Evolutionary conservation across 2,113 vertebrate genomes (phyloP).

Genomic region (Oxyruncus cristatus): DNA sequence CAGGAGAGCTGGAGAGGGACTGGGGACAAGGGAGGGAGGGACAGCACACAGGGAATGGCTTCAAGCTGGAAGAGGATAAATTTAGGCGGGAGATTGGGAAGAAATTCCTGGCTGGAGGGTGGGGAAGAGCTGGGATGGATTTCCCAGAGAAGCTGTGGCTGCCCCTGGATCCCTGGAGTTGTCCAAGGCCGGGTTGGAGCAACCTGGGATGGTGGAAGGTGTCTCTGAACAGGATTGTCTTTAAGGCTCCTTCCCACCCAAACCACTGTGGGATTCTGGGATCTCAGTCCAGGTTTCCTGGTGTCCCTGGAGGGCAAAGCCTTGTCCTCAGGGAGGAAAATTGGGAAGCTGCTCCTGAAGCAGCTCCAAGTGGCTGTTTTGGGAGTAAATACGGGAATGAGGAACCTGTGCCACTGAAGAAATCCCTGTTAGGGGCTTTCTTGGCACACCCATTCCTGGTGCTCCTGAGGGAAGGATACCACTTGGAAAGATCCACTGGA

Average conservation of each 20-base stretch:
- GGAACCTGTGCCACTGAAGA: fast-evolving
- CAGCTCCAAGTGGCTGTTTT: background rate
- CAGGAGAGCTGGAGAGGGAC: background rate
- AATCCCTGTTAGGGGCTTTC: background rate
- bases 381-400: fast-evolving
- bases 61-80: too few species aligned
- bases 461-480: background rate
- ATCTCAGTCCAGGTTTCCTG: background rate
- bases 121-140: background rate
- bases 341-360: background rate
- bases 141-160: background rate
- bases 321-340: background rate
- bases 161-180: background rate
- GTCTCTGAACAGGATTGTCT: background rate
- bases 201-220: fast-evolving
- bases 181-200: fast-evolving
- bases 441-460: fast-evolving
- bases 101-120: background rate
- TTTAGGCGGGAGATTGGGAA: background rate
- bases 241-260: background rate
- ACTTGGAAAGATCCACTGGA: background rate
- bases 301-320: background rate
- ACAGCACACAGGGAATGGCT: background rate
- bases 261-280: background rate
- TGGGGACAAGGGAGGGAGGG: background rate